Evolutionary conservation across 2,888 invertebrate genomes (phyloP).

Genomic region (Brachylomia viminalis): DNA sequence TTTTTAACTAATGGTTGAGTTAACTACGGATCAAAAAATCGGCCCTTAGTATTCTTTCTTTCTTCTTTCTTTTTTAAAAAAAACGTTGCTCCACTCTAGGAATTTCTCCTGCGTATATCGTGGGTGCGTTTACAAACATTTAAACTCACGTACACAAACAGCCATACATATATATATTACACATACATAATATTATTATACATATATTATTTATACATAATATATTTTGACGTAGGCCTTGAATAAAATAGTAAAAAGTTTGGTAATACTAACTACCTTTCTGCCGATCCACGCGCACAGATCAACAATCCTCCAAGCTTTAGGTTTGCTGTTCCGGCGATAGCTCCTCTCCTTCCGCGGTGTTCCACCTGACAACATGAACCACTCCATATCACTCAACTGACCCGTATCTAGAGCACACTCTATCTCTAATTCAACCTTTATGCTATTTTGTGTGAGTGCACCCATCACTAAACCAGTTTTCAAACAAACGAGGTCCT

Average conservation of each 20-base stretch:
- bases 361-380: constrained; percentile 84
- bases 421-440: constrained; percentile 82
- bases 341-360: constrained; percentile 79
- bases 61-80: too few relatives aligned
- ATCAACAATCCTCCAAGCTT: constrained; percentile 82
- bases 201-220: too few relatives aligned
- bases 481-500: constrained; percentile 19
- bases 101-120: too few relatives aligned
- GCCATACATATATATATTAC: too few relatives aligned
- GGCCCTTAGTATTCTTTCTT: too few relatives aligned
- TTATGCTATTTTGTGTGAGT: constrained; percentile 71
- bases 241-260: constrained; percentile 17
- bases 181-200: too few relatives aligned
- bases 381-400: constrained; percentile 84
- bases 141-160: too few relatives aligned
- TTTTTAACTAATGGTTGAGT: too few relatives aligned
- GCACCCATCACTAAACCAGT: constrained; percentile 64
- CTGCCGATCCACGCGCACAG: constrained; percentile 86
- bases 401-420: constrained; percentile 77
- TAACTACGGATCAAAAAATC: too few relatives aligned
- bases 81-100: too few relatives aligned
- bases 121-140: too few relatives aligned
- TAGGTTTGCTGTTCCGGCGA: constrained; percentile 77
- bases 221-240: background rate
- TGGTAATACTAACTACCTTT: constrained; percentile 77